phyloP scores from a whole-genome alignment of 2,888 invertebrate species.

The Bellardia bayeri region DNA sequence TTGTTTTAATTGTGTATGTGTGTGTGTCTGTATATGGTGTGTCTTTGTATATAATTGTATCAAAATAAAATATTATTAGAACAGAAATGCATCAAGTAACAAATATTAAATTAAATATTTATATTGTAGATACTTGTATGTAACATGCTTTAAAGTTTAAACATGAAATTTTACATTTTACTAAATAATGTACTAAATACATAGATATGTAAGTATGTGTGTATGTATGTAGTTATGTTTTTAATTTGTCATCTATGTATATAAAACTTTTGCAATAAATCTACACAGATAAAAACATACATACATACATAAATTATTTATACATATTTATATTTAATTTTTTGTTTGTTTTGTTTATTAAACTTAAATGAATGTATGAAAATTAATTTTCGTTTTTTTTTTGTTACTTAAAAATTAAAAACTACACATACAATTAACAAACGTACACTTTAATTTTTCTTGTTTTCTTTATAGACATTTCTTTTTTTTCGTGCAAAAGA shows the following conservation, averaged over 20 bases:
- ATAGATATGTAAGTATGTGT: background rate
- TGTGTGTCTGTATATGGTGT: background rate
- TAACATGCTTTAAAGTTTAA: background rate
- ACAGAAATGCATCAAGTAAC: conserved; percentile 72
- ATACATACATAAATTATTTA: background rate
- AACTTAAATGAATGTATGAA: background rate
- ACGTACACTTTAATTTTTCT: conserved; percentile 11
- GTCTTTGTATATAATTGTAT: conserved; percentile 53
- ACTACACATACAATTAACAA: conserved; percentile 45
- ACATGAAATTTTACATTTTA: conserved; percentile 24
- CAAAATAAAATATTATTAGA: conserved; percentile 52
- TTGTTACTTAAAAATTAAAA: conserved; percentile 38
- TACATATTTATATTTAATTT: background rate
- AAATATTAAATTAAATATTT: conserved; percentile 40
- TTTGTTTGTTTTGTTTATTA: background rate
- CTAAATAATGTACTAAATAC: conserved; percentile 2
- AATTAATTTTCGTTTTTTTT: background rate
- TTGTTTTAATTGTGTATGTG: conserved; percentile 13
- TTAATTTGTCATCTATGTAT: background rate
- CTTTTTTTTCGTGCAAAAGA: background rate
- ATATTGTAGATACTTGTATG: conserved; percentile 17
- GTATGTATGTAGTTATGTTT: background rate
- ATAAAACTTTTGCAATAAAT: background rate
- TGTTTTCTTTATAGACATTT: background rate
- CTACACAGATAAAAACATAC: too few species aligned